Percentiles rank a stretch among this genome's conserved stretches.
Conservation (phyloP, 2,888 invertebrate species). For the Ophraella communa region DNA sequence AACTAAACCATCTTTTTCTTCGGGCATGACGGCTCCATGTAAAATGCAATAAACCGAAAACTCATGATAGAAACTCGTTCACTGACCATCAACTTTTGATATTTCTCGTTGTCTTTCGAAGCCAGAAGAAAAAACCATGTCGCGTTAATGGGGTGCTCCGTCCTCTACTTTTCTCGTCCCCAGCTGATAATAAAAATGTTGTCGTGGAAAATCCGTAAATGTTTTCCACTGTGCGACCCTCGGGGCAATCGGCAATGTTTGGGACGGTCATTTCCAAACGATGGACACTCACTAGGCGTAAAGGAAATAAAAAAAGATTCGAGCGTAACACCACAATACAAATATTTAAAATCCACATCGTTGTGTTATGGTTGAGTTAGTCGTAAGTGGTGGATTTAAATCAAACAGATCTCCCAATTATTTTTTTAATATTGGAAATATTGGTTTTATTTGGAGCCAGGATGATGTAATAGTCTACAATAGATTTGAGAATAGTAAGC, state of each 20-base stretch:
- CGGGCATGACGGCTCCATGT: constrained; percentile 18
- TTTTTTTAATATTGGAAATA: not conserved
- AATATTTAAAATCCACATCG: not conserved
- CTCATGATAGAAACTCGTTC: constrained; percentile 39
- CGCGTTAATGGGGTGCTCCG: constrained; percentile 48
- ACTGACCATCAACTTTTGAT: constrained; percentile 50
- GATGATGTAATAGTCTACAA: too few relatives aligned
- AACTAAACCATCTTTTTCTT: constrained; percentile 19
- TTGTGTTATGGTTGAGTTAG: not conserved
- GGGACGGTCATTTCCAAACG: constrained; percentile 24
- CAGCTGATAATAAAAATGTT: constrained; percentile 55
- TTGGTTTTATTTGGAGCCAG: not conserved
- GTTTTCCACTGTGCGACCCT: constrained; percentile 36
- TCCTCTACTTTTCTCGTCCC: constrained; percentile 46
- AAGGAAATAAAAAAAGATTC: not conserved
- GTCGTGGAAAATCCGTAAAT: constrained; percentile 56
- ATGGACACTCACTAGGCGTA: not conserved
- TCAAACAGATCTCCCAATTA: too few relatives aligned
- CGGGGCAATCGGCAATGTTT: constrained; percentile 26
- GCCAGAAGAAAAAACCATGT: constrained; percentile 33
- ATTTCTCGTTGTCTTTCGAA: constrained; percentile 31
- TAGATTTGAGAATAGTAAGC: too few relatives aligned
- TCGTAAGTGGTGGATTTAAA: too few relatives aligned
- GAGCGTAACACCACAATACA: not conserved
- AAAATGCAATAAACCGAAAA: constrained; percentile 26